phyloP scores from a whole-genome alignment of 2,113 vertebrate species.

The Chrysemys picta region DNA sequence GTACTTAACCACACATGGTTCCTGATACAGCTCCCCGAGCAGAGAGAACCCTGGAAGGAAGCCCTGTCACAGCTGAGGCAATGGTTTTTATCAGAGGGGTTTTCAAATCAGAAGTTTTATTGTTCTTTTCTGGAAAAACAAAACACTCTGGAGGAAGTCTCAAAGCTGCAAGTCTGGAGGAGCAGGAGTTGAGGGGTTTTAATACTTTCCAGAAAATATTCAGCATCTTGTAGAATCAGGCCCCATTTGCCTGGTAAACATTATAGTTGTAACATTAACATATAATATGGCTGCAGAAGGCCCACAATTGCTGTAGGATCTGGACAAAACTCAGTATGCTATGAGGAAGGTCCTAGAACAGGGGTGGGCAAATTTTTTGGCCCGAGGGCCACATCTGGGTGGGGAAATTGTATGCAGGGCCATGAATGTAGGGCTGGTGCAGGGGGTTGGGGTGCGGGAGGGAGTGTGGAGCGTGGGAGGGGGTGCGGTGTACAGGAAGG shows the following conservation, averaged over 20 bases:
- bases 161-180: background rate
- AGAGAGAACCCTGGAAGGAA: background rate
- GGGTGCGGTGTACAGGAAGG: too few species aligned
- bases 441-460: too few species aligned
- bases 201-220: background rate
- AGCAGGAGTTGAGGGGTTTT: background rate
- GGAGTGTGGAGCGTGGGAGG: too few species aligned
- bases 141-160: background rate
- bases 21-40: too few species aligned
- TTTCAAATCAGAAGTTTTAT: background rate
- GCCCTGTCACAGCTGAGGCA: background rate
- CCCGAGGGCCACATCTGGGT: too few species aligned
- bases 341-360: background rate
- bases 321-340: rapidly evolving
- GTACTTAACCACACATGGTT: too few species aligned
- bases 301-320: background rate
- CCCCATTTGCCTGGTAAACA: background rate
- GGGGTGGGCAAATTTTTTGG: too few species aligned
- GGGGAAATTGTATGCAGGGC: too few species aligned
- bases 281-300: background rate
- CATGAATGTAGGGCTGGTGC: too few species aligned
- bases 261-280: background rate
- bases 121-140: background rate
- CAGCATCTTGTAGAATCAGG: background rate
- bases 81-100: background rate